Evolutionary conservation across 1,140 invertebrate genomes (phyloP), one percentile per base, ranked within the genome.

Genomic region (Zaprionus davidi): DNA sequence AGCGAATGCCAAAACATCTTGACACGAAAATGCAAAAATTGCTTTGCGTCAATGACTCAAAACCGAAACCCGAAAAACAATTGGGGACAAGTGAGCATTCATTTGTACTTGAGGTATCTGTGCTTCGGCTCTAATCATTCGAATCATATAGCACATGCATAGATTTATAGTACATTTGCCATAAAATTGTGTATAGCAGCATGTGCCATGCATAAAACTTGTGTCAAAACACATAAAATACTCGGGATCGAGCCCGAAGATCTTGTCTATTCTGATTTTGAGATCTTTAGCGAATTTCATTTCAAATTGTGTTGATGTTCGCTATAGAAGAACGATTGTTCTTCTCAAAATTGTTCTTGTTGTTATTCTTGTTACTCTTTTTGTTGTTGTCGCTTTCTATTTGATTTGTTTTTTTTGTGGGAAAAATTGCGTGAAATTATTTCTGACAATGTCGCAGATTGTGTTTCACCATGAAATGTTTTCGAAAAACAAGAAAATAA

Each of bases 1-100:
- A 36, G 55, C 73, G 60, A 55, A 74, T 86, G 83, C 83, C 82
- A 90, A 90, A 71, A 71, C 68, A 85, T 90, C 85, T 90, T 90
- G 85, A 90, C 86, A 90, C 82, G 82, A 90, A 90, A 90, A 80
- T 90, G 85, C 82, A 82, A 82, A 82, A 90, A 90, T 90, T 90
- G 73, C 86, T 90, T 85, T 90, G 86, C 85, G 85, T 90, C 85
- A 90, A 90, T 90, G 85, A 90, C 76, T 90, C 86, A 90, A 90
- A 85, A 82, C 76, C 64, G 64, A 76, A 79, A 87, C 15, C 20
- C 51, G 65, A 51, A 79, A 67, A 59, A 77, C 66, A 69, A 70
- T 78, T 55, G 64, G 55, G 63, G 56, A 72, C 70, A 66, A 46
- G 34, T 41, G n/a, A n/a, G 20, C 41, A 66, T 28, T 28, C 70